Percentiles rank a stretch among this genome's conserved stretches.
Evolutionary conservation across 92 coral and sea anemone genomes (phyloP).

Genomic region (Zoanthus sansibaricus): DNA sequence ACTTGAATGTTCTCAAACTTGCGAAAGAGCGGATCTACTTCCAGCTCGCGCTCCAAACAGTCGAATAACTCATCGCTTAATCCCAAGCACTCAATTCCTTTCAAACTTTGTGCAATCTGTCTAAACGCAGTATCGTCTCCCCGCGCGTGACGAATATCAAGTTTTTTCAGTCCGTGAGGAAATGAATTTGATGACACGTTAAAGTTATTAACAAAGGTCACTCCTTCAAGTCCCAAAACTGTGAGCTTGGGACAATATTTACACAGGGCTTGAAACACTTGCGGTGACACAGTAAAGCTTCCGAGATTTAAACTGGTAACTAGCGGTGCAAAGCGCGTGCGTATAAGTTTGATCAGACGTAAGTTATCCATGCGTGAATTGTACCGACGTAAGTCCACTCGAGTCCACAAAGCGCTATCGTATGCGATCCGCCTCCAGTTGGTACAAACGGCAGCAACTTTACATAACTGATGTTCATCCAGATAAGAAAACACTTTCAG

Average conservation of each 20-base stretch:
- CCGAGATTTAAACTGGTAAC: slow-evolving; percentile 75
- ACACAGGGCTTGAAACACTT: slow-evolving; percentile 74
- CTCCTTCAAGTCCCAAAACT: slow-evolving; percentile 75
- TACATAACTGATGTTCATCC: slow-evolving; percentile 63
- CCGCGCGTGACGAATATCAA: slow-evolving; percentile 86
- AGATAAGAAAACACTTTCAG: slow-evolving; percentile 81
- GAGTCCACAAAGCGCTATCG: slow-evolving; percentile 89
- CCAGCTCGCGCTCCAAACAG: slow-evolving; percentile 48
- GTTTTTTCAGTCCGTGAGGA: slow-evolving; percentile 69
- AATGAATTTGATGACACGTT: slow-evolving; percentile 59
- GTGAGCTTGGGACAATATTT: slow-evolving; percentile 74
- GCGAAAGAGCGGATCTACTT: slow-evolving; percentile 53
- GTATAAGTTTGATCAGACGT: slow-evolving; percentile 75
- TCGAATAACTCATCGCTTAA: slow-evolving; percentile 78
- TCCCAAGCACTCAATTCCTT: slow-evolving; percentile 70
- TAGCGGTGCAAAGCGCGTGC: slow-evolving; percentile 75
- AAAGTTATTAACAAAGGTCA: slow-evolving; percentile 77
- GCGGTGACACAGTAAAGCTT: slow-evolving; percentile 76
- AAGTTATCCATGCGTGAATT: slow-evolving; percentile 74
- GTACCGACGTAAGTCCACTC: slow-evolving; percentile 77
- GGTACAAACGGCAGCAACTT: slow-evolving; percentile 75
- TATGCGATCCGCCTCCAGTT: slow-evolving; percentile 84
- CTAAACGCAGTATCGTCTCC: slow-evolving; percentile 85
- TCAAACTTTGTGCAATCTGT: slow-evolving; percentile 60
- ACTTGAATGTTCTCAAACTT: slow-evolving; percentile 63